Percentiles rank a stretch among this genome's conserved stretches.
Conservation (phyloP, 2,888 invertebrate species). For the Tigriopus californicus region DNA sequence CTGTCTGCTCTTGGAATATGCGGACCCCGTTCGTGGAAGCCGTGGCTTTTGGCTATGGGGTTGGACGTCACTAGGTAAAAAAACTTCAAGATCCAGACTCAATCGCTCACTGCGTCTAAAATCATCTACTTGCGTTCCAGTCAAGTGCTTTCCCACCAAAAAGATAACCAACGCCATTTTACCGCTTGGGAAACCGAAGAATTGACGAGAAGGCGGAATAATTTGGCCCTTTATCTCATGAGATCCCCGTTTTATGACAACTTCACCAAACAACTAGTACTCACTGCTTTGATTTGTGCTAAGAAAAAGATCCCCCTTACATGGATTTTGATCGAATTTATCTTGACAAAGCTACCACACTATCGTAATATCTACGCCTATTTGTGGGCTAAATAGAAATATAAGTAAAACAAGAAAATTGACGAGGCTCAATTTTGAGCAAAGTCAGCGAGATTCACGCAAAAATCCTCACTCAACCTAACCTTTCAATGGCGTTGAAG, state of each 20-base stretch:
- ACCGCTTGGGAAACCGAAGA: background rate
- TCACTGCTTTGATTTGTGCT: background rate
- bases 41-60: background rate
- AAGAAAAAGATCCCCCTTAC: background rate
- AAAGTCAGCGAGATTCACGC: too few relatives aligned
- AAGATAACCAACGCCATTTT: background rate
- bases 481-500: too few relatives aligned
- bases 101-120: background rate
- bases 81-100: too few relatives aligned
- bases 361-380: background rate
- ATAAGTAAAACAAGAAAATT: background rate
- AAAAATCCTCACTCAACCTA: too few relatives aligned
- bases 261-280: background rate
- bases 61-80: background rate
- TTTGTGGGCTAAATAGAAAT: background rate
- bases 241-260: conserved; percentile 1
- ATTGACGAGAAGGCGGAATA: background rate
- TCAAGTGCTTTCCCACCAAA: too few relatives aligned
- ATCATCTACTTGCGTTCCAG: too few relatives aligned
- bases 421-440: background rate
- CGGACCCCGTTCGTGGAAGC: background rate
- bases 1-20: background rate
- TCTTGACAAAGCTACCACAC: background rate
- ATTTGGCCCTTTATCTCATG: background rate
- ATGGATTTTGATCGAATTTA: background rate